These are phyloP conservation scores for Omphaloscelis lunosa DNA, from an alignment of 2,888 invertebrate genomes.

Conservation along the genomic window DNA sequence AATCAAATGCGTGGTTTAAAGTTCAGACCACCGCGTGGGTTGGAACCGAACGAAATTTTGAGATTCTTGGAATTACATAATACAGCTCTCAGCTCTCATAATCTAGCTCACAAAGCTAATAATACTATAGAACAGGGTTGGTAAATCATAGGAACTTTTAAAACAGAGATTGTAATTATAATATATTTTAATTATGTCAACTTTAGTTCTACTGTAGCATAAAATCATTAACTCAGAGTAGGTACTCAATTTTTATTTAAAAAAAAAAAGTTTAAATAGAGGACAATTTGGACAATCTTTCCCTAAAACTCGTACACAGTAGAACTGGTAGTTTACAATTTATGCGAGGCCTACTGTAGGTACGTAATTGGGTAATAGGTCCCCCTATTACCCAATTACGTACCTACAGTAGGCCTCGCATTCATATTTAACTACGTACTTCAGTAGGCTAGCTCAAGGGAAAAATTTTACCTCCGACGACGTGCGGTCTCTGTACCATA, in stretches of 20 bases:
- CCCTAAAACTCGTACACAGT: background rate
- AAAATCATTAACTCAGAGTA: background rate
- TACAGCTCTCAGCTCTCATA: background rate
- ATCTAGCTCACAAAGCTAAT: background rate
- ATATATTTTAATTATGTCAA: background rate
- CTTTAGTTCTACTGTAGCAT: background rate
- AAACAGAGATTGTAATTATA: background rate
- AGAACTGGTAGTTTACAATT: background rate
- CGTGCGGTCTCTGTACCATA: too few species aligned
- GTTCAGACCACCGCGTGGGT: background rate
- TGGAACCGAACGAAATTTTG: background rate
- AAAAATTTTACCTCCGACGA: too few species aligned
- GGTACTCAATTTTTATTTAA: background rate
- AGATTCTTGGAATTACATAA: background rate
- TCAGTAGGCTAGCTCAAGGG: background rate
- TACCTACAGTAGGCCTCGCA: too few species aligned
- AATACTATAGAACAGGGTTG: background rate
- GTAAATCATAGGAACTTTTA: background rate
- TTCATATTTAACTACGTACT: too few species aligned
- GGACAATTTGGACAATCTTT: background rate
- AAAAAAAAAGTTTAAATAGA: background rate
- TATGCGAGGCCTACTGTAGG: too few species aligned
- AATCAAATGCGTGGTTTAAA: constrained; percentile 7
- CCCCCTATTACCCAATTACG: too few species aligned
- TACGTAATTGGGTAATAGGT: too few species aligned